Evolutionary conservation across 2,797 vertebrate species (phyloP).

Genomic region (Craterocephalus amniculus): DNA sequence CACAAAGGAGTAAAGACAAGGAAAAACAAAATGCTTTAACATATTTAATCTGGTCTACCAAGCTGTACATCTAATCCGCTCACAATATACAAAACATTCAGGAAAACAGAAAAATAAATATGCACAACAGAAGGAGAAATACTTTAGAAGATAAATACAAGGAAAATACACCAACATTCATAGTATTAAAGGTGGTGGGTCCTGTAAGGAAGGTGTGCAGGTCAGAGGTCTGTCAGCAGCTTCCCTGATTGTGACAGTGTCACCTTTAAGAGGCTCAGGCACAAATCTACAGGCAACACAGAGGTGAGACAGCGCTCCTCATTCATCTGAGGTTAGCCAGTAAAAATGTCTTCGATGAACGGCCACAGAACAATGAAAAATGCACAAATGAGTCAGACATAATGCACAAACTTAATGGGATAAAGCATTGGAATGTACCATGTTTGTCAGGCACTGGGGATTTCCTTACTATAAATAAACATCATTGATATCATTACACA

Average conservation of each 20-base stretch:
- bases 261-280: slow-evolving; percentile 64
- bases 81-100: slow-evolving; percentile 76
- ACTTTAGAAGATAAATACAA: slow-evolving; percentile 46
- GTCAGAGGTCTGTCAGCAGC: slow-evolving; percentile 22
- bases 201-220: slow-evolving; percentile 26
- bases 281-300: slow-evolving; percentile 66
- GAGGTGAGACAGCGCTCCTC: slow-evolving; percentile 33
- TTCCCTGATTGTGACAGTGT: slow-evolving; percentile 60
- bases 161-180: slow-evolving; percentile 48
- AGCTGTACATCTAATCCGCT: slow-evolving; percentile 40
- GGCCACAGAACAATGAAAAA: slow-evolving; percentile 19
- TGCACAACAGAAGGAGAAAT: slow-evolving; percentile 50
- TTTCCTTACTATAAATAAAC: slow-evolving; percentile 29
- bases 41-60: slow-evolving; percentile 66
- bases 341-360: slow-evolving; percentile 16
- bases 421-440: slow-evolving; percentile 54
- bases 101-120: slow-evolving; percentile 47
- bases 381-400: slow-evolving; percentile 10
- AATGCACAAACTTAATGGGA: slow-evolving; percentile 5
- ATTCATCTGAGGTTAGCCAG: slow-evolving; percentile 12
- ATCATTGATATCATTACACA: slow-evolving; percentile 7
- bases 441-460: slow-evolving; percentile 64
- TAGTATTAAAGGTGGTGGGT: slow-evolving; percentile 20
- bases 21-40: slow-evolving; percentile 59
- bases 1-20: slow-evolving; percentile 3